Base-by-base conservation (phyloP, 2,888 invertebrate genomes). In the Plagodis pulveraria region DNA sequence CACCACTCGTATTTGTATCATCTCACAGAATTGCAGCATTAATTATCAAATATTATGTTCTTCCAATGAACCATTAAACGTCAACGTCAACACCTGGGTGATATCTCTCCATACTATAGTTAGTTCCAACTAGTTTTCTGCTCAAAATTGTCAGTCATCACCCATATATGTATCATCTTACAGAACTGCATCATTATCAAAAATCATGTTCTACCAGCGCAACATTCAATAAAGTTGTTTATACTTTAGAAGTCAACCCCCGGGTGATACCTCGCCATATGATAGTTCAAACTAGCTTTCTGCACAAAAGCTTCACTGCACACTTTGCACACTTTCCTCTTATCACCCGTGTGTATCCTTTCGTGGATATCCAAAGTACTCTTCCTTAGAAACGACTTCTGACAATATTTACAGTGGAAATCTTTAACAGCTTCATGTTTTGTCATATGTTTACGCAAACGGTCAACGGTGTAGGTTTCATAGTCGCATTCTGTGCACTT, bases 201-300 rank as follows among this genome's bases (percentile, higher is more conserved):
- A 22, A 1, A 22, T 22, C 4, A 22, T 22, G 22, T 22, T 22
- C 22, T 22, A 2, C 22, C 22, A 22, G 4, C 4, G 22, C 1
- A 22, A 22, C 22, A 22, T 22, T 4, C 22, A 22, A 22, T 22
- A 22, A 2, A n/a, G n/a, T n/a, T n/a, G n/a, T n/a, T n/a, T n/a
- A n/a, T 4, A 22, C 38, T 38, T 44, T 12, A 88, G 70, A 77
- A 89, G 40, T 80, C 80, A 0, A 87, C 86, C 4, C 22, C 85
- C 0, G 91, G 89, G 63, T 91, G 89, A 55, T 89, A 84, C 44
- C 88, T 91, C 0, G 79, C 70, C 91, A 91, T 90, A 35, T 91
- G 90, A 62, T 88, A 91, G 61, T 91, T 91, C 58, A 89, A 66
- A 58, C 91, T 91, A 0, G 91, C 86, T 63, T 90, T 90, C 61